phyloP scores from a whole-genome alignment of 2,113 vertebrate species.

The Himantopus leucocephalus region DNA sequence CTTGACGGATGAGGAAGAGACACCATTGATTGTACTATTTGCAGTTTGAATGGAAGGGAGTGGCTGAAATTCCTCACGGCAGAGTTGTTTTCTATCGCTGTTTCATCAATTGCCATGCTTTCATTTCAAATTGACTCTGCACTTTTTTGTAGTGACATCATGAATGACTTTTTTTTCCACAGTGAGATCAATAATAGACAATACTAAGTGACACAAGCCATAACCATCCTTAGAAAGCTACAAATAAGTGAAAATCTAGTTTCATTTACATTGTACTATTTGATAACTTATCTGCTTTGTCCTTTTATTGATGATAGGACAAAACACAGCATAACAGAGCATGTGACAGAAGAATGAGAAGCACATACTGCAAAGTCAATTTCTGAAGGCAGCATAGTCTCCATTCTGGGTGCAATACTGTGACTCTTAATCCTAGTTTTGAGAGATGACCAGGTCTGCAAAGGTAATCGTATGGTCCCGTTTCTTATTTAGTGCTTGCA shows the following conservation, averaged over 20 bases:
- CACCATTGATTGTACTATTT: background rate
- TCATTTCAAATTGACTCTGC: background rate
- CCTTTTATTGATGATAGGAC: background rate
- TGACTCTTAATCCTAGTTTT: background rate
- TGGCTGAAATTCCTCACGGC: background rate
- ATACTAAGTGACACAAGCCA: background rate
- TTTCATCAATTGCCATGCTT: background rate
- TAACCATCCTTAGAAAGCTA: background rate
- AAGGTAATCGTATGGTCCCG: accelerated
- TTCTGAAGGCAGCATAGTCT: background rate
- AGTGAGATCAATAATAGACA: background rate
- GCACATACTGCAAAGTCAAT: background rate
- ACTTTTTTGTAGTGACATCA: background rate
- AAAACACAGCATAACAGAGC: background rate
- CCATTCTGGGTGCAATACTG: background rate
- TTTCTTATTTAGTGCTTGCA: background rate
- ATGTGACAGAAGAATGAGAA: background rate
- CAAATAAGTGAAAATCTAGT: background rate
- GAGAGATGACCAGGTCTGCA: background rate
- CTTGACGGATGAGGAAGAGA: background rate
- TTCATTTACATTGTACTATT: background rate
- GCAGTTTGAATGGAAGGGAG: background rate
- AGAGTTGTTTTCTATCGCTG: background rate
- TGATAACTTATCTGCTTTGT: background rate
- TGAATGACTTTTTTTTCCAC: background rate